These are phyloP conservation scores for Eurosta solidaginis DNA, from an alignment of 1,140 invertebrate genomes.

Conservation along the genomic window DNA sequence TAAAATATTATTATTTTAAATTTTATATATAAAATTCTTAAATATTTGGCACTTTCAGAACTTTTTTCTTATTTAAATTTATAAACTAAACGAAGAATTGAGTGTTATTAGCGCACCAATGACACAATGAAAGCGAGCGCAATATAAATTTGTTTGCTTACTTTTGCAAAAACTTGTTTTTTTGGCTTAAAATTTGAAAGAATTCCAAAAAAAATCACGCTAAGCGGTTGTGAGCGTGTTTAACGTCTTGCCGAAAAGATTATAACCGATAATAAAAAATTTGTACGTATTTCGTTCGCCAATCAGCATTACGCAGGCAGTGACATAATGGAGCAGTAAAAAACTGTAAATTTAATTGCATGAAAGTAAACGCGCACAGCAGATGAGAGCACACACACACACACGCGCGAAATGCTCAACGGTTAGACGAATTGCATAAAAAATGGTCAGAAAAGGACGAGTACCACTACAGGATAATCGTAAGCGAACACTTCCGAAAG, in stretches of 20 bases:
- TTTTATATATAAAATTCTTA: conserved; percentile 55
- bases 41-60: conserved; percentile 42
- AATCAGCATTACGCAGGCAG: conserved; percentile 56
- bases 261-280: conserved; percentile 58
- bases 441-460: no score
- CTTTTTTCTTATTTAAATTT: not conserved
- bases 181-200: not conserved
- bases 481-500: not conserved
- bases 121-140: not conserved
- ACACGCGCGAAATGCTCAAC: not conserved
- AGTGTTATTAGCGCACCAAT: not conserved
- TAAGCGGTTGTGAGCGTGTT: not conserved
- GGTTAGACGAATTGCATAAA: not conserved
- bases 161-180: not conserved
- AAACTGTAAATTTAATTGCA: not conserved
- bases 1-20: conserved; percentile 49
- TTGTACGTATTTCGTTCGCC: conserved; percentile 58
- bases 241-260: conserved; percentile 55
- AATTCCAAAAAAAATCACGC: not conserved
- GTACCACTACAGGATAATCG: not conserved
- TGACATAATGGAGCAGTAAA: not conserved
- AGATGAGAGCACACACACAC: not conserved
- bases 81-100: not conserved
- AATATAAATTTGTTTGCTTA: not conserved
- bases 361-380: not conserved